Evolutionary conservation across 2,888 invertebrate genomes (phyloP).

Genomic region (Diabrotica balteata): DNA sequence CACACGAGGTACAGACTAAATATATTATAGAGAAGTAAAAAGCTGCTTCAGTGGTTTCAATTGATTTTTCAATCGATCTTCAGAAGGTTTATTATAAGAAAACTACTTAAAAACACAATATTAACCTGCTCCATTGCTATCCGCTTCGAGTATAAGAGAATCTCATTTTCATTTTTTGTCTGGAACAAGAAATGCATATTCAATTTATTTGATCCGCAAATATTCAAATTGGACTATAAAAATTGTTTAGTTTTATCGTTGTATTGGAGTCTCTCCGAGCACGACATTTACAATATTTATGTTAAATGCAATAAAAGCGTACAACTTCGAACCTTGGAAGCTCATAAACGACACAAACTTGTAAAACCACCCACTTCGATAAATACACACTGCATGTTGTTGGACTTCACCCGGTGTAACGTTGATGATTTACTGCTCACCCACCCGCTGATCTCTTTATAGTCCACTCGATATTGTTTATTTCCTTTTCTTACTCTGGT

Average conservation of each 20-base stretch:
- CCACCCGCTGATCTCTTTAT: constrained; percentile 55
- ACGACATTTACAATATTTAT: constrained; percentile 50
- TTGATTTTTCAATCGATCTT: no score
- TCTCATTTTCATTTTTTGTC: background rate
- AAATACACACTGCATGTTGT: constrained; percentile 29
- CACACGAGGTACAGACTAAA: no score
- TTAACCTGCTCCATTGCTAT: no score
- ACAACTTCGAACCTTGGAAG: constrained; percentile 41
- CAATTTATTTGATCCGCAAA: constrained; percentile 18
- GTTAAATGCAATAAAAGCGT: constrained; percentile 49
- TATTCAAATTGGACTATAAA: constrained; percentile 29
- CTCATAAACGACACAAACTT: constrained; percentile 51
- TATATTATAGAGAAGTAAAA: no score
- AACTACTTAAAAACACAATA: no score
- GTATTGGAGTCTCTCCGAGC: constrained; percentile 38
- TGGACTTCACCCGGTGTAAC: constrained; percentile 50
- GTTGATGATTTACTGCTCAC: constrained; percentile 53
- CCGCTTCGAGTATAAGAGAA: no score
- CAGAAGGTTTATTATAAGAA: no score
- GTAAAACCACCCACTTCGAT: constrained; percentile 50
- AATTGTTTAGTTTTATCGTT: constrained; percentile 43
- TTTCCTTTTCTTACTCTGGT: constrained; percentile 47
- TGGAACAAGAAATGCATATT: background rate
- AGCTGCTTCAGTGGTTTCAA: no score
- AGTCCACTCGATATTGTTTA: constrained; percentile 51